phyloP scores from a whole-genome alignment of 2,797 vertebrate genomes.

The Galagoides demidoff region DNA sequence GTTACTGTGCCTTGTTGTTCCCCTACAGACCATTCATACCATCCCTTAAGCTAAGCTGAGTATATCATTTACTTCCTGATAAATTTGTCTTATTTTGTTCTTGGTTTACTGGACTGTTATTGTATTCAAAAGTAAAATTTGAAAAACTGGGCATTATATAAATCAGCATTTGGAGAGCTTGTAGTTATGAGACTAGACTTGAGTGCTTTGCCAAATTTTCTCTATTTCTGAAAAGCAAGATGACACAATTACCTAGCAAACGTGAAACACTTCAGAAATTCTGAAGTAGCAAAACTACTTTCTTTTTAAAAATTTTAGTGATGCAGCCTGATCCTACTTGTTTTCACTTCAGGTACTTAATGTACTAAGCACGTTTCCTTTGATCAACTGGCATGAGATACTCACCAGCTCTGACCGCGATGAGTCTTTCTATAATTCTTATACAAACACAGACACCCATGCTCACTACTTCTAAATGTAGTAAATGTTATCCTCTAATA shows the following conservation, averaged over 20 bases:
- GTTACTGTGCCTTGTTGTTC: not conserved
- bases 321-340: slow-evolving; percentile 35
- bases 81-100: not conserved
- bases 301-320: slow-evolving; percentile 29
- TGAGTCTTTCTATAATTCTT: slow-evolving; percentile 17
- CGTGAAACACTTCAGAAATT: slow-evolving; percentile 44
- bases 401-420: not conserved
- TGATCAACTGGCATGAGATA: not conserved
- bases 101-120: not conserved
- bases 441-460: not conserved
- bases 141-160: slow-evolving; percentile 42
- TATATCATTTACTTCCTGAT: not conserved
- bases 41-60: not conserved
- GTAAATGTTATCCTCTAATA: slow-evolving; percentile 1
- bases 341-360: not conserved
- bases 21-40: not conserved
- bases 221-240: slow-evolving; percentile 56
- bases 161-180: not conserved
- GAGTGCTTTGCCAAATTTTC: slow-evolving; percentile 39
- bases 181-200: not conserved
- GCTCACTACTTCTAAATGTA: slow-evolving; percentile 17
- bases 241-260: slow-evolving; percentile 40
- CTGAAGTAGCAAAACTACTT: not conserved
- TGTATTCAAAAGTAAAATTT: slow-evolving; percentile 47
- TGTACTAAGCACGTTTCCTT: not conserved